Evolutionary conservation across 2,113 vertebrate species (phyloP), one percentile per base, ranked within the genome.

Genomic region (Microtus pennsylvanicus): DNA sequence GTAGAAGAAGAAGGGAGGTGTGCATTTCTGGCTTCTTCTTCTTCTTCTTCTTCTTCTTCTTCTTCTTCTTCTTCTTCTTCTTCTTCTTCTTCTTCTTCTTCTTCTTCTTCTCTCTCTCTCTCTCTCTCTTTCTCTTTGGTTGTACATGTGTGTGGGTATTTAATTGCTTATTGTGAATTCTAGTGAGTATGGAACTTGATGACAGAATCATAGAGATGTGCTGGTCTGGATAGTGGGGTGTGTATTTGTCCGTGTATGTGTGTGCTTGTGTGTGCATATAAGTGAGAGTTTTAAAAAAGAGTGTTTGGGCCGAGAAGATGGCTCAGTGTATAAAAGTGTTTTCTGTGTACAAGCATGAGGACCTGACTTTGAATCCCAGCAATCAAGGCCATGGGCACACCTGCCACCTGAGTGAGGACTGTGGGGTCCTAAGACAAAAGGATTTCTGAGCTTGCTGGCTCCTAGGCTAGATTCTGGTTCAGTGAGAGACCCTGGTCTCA

Each of bases 201-300:
- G 77, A 92, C 50, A 94, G 35, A 50, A 45, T 74, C 45, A 63
- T 5, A 0, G 67, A 87, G 33, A 24, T 16, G 19, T 28, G 55
- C 22, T 72, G n/a, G 4, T 78, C 9, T 63, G 4, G 81, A 58
- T 35, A 5, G 70, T 58, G 80, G 4, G 35, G 1, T 38, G 0
- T 47, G 8, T 63, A 13, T n/a, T 16, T 55, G 38, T 67, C 17
- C 28, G 1, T 67, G 2, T 70, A 1, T 11, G 0, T 69, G 1
- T 77, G 6, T 74, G 10, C 47, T 3, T 65, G n/a, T 91, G 45
- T 24, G 19, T 45, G 7, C 74, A 7, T 74, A 19, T 65, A 52
- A 3, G 50, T n/a, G 30, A 89, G 42, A 82, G 82, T 22, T 89
- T 45, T 26, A 6, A 61, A 42, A 94, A 93, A 86, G 12, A 2